phyloP scores from a whole-genome alignment of 1,140 invertebrate species.

The Harpegnathos saltator region DNA sequence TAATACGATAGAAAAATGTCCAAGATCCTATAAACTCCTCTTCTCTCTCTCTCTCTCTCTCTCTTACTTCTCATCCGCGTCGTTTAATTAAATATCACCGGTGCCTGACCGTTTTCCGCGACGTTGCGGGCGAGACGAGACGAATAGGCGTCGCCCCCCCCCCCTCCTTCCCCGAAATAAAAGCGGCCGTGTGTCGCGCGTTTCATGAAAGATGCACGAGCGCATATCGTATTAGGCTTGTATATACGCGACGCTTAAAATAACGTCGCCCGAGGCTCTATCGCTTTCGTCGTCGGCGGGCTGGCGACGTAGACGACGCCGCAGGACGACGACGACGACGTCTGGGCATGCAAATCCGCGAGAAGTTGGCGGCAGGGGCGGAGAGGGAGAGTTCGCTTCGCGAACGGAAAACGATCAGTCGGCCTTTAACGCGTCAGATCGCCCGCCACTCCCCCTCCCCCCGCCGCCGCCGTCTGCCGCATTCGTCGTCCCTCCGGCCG shows the following conservation, averaged over 20 bases:
- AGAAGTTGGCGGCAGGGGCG: background rate
- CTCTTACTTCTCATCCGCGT: too few relatives aligned
- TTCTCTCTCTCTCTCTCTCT: too few relatives aligned
- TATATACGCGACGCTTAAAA: constrained; percentile 36
- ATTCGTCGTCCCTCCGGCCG: background rate
- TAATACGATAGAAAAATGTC: too few relatives aligned
- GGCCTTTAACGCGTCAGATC: constrained; percentile 4
- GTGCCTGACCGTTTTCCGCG: too few relatives aligned
- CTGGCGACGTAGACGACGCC: background rate
- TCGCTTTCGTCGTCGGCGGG: background rate
- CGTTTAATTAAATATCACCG: too few relatives aligned
- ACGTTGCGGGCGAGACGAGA: background rate
- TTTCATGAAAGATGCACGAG: constrained; percentile 55
- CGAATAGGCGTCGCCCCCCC: constrained; percentile 1
- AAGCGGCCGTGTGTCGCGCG: background rate
- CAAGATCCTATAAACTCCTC: too few relatives aligned
- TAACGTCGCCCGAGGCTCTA: constrained; percentile 23
- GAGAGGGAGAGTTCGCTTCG: too few relatives aligned
- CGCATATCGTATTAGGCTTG: constrained; percentile 41
- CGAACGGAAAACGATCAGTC: constrained; percentile 11
- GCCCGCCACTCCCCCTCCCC: background rate
- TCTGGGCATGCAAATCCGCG: constrained; percentile 36
- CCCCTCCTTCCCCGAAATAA: too few relatives aligned
- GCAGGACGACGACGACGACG: background rate
- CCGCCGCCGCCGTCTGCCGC: too few relatives aligned